Conservation (phyloP, 2,888 invertebrate species). For the Drosophila gaucha region DNA sequence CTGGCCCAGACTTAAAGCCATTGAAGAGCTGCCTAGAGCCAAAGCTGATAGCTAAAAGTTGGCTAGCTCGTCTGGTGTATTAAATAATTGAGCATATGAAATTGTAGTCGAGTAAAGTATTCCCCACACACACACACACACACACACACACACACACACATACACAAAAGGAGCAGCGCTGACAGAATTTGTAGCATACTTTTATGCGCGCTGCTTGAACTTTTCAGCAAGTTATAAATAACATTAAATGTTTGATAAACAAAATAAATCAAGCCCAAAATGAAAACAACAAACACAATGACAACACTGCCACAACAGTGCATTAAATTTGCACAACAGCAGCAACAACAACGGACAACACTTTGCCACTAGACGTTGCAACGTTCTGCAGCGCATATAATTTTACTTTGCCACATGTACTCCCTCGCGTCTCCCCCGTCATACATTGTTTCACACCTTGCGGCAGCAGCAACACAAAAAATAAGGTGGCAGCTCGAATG, state of each 20-base stretch:
- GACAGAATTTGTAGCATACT: slow-evolving; percentile 56
- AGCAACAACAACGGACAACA: slow-evolving; percentile 32
- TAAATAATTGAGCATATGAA: slow-evolving; percentile 74
- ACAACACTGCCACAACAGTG: slow-evolving; percentile 45
- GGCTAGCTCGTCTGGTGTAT: slow-evolving; percentile 45
- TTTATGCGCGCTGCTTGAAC: slow-evolving; percentile 52
- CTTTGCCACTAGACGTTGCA: slow-evolving; percentile 44
- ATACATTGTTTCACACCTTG: slow-evolving; percentile 68
- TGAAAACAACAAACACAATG: slow-evolving; percentile 7
- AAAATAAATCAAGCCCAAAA: slow-evolving; percentile 67
- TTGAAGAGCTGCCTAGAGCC: slow-evolving; percentile 22
- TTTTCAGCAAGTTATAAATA: slow-evolving; percentile 70
- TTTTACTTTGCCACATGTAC: slow-evolving; percentile 34
- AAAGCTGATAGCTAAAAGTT: slow-evolving; percentile 23
- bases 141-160: not conserved
- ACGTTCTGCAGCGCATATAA: slow-evolving; percentile 51
- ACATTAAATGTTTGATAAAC: slow-evolving; percentile 73
- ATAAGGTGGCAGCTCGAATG: slow-evolving; percentile 63
- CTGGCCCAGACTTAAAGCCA: slow-evolving; percentile 51
- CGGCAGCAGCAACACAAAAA: slow-evolving; percentile 7
- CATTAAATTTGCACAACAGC: slow-evolving; percentile 50
- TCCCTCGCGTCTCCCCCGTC: not conserved
- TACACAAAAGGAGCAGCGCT: slow-evolving; percentile 5
- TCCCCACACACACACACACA: slow-evolving; percentile 36
- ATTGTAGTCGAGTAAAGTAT: slow-evolving; percentile 56